Evolutionary conservation across 2,888 invertebrate genomes (phyloP).

Genomic region (Carabus problematicus): DNA sequence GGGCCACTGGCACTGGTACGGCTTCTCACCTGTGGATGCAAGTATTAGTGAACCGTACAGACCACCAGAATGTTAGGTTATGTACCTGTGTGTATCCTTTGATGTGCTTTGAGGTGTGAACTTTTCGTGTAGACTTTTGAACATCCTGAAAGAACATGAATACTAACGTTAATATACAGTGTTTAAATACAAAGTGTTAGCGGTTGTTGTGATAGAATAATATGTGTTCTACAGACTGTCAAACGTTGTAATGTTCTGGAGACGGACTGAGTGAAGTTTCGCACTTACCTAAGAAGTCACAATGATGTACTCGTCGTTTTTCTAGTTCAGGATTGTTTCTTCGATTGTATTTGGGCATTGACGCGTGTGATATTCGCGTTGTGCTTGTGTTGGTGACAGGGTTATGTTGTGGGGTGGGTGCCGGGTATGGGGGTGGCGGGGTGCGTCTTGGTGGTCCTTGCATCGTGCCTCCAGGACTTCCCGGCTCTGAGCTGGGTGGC

Average conservation of each 20-base stretch:
- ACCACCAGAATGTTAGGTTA: conserved; percentile 1
- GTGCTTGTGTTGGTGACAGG: conserved; percentile 32
- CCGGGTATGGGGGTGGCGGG: conserved; percentile 80
- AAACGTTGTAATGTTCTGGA: too few species aligned
- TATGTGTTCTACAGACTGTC: too few species aligned
- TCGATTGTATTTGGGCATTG: conserved; percentile 80
- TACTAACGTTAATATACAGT: too few species aligned
- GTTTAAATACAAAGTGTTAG: too few species aligned
- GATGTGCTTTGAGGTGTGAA: conserved; percentile 96
- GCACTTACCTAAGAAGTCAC: conserved; percentile 87
- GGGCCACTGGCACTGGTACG: conserved; percentile 97
- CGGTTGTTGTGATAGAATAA: too few species aligned
- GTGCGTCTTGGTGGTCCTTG: conserved; percentile 72
- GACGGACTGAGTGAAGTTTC: too few species aligned
- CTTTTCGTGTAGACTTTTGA: conserved; percentile 97
- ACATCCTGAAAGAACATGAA: conserved; percentile 80
- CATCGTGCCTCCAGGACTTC: conserved; percentile 77
- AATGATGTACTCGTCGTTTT: conserved; percentile 94
- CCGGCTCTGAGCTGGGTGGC: conserved; percentile 88
- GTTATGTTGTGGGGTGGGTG: conserved; percentile 59
- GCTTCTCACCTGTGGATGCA: conserved; percentile 86
- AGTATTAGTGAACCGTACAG: too few species aligned
- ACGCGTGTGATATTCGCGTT: conserved; percentile 44
- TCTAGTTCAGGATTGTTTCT: conserved; percentile 97
- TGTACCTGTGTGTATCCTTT: conserved; percentile 96